phyloP scores from a whole-genome alignment of 2,113 vertebrate species.

The Otolemur garnettii region DNA sequence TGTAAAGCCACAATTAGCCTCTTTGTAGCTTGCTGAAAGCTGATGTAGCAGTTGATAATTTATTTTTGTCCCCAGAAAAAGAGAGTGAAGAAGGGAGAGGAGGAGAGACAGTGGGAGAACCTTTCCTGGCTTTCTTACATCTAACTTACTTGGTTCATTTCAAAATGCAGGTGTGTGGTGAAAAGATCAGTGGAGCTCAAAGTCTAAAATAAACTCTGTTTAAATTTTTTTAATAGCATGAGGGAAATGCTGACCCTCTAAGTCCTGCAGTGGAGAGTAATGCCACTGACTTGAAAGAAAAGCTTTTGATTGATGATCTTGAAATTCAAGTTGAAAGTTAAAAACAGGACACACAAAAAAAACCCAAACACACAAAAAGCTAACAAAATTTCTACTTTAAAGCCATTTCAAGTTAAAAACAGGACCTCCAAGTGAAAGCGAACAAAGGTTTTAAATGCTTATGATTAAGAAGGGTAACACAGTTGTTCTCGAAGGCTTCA shows the following conservation, averaged over 20 bases:
- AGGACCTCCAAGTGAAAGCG: constrained; percentile 58
- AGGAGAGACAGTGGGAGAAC: not conserved
- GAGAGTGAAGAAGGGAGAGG: not conserved
- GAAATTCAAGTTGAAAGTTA: constrained; percentile 79
- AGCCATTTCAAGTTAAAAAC: constrained; percentile 71
- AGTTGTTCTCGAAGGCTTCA: constrained; percentile 67
- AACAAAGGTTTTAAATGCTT: constrained; percentile 65
- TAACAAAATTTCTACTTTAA: constrained; percentile 74
- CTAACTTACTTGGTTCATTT: constrained; percentile 72
- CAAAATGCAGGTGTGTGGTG: constrained; percentile 68
- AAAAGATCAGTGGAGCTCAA: constrained; percentile 65
- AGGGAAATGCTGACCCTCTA: constrained; percentile 65
- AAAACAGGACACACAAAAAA: constrained; percentile 77
- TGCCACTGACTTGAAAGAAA: constrained; percentile 73
- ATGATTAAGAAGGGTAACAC: constrained; percentile 54
- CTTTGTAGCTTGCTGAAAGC: constrained; percentile 60
- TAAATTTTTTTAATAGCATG: constrained; percentile 59
- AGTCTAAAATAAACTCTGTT: constrained; percentile 66
- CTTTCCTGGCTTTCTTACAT: constrained; percentile 61
- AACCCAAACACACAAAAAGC: constrained; percentile 74
- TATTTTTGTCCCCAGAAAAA: constrained; percentile 57
- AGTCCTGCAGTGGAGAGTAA: constrained; percentile 61
- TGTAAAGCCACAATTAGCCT: constrained; percentile 57
- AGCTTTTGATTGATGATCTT: constrained; percentile 75
- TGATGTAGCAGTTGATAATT: constrained; percentile 39